phyloP scores from a whole-genome alignment of 2,888 invertebrate species.

The Camponotus fellah region DNA sequence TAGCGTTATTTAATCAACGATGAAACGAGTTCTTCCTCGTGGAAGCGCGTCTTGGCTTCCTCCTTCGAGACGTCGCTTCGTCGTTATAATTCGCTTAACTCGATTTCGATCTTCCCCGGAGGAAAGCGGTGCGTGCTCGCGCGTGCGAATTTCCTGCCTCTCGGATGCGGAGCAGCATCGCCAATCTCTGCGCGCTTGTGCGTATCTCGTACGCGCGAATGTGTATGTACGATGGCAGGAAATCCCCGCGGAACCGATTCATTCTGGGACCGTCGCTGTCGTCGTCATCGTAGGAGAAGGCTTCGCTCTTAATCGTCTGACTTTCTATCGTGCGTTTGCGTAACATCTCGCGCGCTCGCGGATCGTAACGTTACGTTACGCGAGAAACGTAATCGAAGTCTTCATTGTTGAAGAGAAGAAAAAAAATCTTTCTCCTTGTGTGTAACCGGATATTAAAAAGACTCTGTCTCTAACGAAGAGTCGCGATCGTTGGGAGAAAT shows the following conservation, averaged over 20 bases:
- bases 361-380: conserved; percentile 57
- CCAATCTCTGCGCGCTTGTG: conserved; percentile 59
- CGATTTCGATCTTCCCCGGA: conserved; percentile 32
- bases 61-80: conserved; percentile 24
- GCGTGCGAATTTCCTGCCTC: conserved; percentile 64
- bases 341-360: conserved; percentile 42
- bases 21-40: conserved; percentile 56
- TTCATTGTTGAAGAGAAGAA: conserved; percentile 26
- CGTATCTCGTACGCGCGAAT: neutral
- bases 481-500: conserved; percentile 18
- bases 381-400: conserved; percentile 56
- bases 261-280: conserved; percentile 12
- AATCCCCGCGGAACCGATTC: conserved; percentile 49
- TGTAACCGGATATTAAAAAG: conserved; percentile 56
- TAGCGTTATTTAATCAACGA: conserved; percentile 61
- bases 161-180: conserved; percentile 15
- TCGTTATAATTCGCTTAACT: conserved; percentile 61
- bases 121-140: conserved; percentile 55
- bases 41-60: conserved; percentile 57
- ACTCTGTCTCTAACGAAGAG: conserved; percentile 17
- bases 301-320: conserved; percentile 51
- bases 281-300: neutral
- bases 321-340: conserved; percentile 63
- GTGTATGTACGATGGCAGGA: conserved; percentile 20
- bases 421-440: conserved; percentile 34